Base-by-base conservation (phyloP, 1,140 invertebrate genomes). In the Pseudachorutes palmiensis region DNA sequence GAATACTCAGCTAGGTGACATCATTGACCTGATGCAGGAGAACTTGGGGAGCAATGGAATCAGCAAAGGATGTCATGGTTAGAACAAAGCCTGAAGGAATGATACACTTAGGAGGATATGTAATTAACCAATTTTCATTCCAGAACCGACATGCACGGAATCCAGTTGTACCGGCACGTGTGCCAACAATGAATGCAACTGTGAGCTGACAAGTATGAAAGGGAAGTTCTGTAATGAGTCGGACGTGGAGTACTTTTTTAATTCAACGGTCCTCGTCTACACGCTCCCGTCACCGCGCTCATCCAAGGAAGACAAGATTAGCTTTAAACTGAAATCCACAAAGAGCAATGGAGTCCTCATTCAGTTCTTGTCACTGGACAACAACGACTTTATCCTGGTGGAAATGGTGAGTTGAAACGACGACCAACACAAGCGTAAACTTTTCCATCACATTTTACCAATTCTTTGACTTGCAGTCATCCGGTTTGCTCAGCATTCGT, bases 251-350 rank as follows among this genome's bases (percentile, higher is more conserved):
- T 16, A 33, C 31, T 28, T 33, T 33, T 62, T 22, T 28, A 70
- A 60, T 70, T 29, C 64, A 14, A 45, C 55, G 19, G 65, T 36
- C 61, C 58, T 55, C 30, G 59, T 36, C 64, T 48, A 60, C 16
- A 33, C 41, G 16, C 62, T 45, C 9, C 41, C 45, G 24, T 55
- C 51, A 5, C 51, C 51, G 24, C 12, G 51, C 3, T 55, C 51
- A 55, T 55, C 51, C 12, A 55, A 55, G 24, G 51, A 55, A 26
- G 51, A 55, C 24, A 55, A 55, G 24, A 55, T 55, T 55, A 55
- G 51, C 51, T 55, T 55, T 22, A 55, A 55, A 55, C 24, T 55
- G 24, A 55, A 55, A 55, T 55, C 51, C 5, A 22, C 51, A 9
- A 55, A 55, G 51, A 55, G 51, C 51, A 55, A 55, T 26, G 51